Evolutionary conservation across 1,140 invertebrate genomes (phyloP).

Genomic region (Limonius californicus): DNA sequence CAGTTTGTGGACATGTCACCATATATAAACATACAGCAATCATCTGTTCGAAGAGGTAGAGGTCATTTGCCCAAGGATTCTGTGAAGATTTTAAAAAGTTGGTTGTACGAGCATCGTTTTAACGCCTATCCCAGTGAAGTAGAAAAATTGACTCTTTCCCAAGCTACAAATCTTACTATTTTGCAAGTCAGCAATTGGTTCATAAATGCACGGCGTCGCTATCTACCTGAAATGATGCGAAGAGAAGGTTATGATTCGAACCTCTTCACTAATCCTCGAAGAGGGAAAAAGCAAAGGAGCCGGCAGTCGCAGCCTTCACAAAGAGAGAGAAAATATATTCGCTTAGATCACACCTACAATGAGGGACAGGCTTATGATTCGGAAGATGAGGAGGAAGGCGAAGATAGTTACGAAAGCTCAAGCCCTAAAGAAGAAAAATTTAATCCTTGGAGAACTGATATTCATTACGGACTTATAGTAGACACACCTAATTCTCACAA

Average conservation of each 20-base stretch:
- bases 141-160: slow-evolving; percentile 83
- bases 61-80: slow-evolving; percentile 92
- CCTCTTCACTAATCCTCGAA: slow-evolving; percentile 70
- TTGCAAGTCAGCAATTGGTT: slow-evolving; percentile 87
- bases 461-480: slow-evolving; percentile 45
- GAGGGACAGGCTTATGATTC: slow-evolving; percentile 24
- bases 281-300: slow-evolving; percentile 44
- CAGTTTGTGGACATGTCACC: slow-evolving; percentile 4
- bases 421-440: slow-evolving; percentile 35
- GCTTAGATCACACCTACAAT: slow-evolving; percentile 2
- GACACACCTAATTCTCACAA: slow-evolving; percentile 34
- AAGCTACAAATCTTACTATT: slow-evolving; percentile 83
- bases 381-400: slow-evolving; percentile 29
- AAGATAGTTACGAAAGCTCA: slow-evolving; percentile 32
- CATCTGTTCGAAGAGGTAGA: slow-evolving; percentile 61
- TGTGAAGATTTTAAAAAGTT: slow-evolving; percentile 85
- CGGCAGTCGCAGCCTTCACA: background rate
- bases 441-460: slow-evolving; percentile 46
- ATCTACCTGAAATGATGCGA: slow-evolving; percentile 68
- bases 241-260: slow-evolving; percentile 72
- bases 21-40: slow-evolving; percentile 13
- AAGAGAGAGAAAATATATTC: background rate
- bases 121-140: slow-evolving; percentile 93
- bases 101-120: slow-evolving; percentile 90
- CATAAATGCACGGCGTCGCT: slow-evolving; percentile 68